phyloP scores from a whole-genome alignment of 1,140 invertebrate species.

The Neodiprion lecontei region DNA sequence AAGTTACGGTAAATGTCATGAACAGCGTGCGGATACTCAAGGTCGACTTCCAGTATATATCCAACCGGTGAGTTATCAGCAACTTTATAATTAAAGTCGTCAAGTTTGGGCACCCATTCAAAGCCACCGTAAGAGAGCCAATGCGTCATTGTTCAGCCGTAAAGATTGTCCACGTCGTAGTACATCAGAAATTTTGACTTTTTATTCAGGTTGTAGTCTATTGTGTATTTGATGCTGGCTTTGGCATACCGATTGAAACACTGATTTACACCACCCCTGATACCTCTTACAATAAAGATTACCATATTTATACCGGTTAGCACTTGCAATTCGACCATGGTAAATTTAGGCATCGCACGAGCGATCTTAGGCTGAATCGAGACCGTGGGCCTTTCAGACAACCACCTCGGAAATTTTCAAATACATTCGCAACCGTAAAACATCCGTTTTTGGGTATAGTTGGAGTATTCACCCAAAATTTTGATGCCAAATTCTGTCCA shows the following conservation, averaged over 20 bases:
- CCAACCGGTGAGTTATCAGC: constrained; percentile 44
- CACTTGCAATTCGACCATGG: constrained; percentile 54
- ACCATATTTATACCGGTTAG: constrained; percentile 54
- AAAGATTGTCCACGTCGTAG: constrained; percentile 64
- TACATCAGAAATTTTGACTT: constrained; percentile 49
- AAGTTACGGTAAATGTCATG: constrained; percentile 29
- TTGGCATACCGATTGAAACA: constrained; percentile 42
- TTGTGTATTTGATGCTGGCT: constrained; percentile 24
- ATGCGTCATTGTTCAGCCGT: constrained; percentile 59
- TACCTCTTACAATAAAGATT: constrained; percentile 47
- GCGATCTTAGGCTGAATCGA: constrained; percentile 46
- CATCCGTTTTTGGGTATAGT: no score
- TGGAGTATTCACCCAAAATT: no score
- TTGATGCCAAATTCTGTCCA: no score
- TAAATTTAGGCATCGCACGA: constrained; percentile 53
- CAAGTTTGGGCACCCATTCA: constrained; percentile 47
- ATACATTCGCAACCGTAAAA: neutral
- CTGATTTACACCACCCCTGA: constrained; percentile 47
- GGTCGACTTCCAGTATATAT: neutral
- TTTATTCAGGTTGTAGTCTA: constrained; percentile 12
- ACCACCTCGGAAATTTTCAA: constrained; percentile 5
- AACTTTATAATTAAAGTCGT: constrained; percentile 40
- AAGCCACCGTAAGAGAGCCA: constrained; percentile 53
- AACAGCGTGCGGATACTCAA: constrained; percentile 60
- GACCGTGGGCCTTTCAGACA: constrained; percentile 33